Percentiles rank a stretch among this genome's conserved stretches.
phyloP scores from a whole-genome alignment of 2,797 vertebrate species.

The Naso thynnoides region DNA sequence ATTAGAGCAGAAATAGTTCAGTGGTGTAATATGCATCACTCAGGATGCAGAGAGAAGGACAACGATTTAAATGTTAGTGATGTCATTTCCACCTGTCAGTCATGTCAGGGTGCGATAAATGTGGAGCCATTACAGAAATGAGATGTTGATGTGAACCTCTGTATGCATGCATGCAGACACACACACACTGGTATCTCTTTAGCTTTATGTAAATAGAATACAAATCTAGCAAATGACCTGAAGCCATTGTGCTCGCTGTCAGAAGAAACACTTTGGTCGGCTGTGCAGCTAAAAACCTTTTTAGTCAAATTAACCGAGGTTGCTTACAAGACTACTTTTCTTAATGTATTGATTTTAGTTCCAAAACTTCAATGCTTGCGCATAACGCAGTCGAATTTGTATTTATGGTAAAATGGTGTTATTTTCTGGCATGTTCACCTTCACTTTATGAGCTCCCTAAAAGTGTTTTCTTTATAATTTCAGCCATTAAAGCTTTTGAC shows the following conservation, averaged over 20 bases:
- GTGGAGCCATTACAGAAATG: slow-evolving; percentile 84
- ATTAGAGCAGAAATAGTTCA: slow-evolving; percentile 62
- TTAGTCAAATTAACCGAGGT: background rate
- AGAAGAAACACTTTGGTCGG: background rate
- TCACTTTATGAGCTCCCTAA: background rate
- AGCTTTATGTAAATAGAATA: slow-evolving; percentile 59
- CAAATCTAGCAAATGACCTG: slow-evolving; percentile 37
- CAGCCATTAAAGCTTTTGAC: too few relatives aligned
- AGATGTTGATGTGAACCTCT: slow-evolving; percentile 78
- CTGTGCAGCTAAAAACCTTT: background rate
- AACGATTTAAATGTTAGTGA: slow-evolving; percentile 79
- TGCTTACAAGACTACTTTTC: background rate
- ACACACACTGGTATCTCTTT: slow-evolving; percentile 25
- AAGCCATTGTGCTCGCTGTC: slow-evolving; percentile 1
- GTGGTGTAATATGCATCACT: slow-evolving; percentile 72
- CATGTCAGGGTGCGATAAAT: slow-evolving; percentile 75
- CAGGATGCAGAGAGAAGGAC: slow-evolving; percentile 72
- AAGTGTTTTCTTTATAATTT: background rate
- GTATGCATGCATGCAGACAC: slow-evolving; percentile 43
- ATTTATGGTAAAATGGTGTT: too few relatives aligned
- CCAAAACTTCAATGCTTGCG: background rate
- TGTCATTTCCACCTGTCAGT: slow-evolving; percentile 84
- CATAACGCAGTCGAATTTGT: background rate
- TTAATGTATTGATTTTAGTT: background rate
- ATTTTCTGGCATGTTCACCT: too few relatives aligned